Evolutionary conservation across 2,113 vertebrate species (phyloP).

Genomic region (Anolis carolinensis): DNA sequence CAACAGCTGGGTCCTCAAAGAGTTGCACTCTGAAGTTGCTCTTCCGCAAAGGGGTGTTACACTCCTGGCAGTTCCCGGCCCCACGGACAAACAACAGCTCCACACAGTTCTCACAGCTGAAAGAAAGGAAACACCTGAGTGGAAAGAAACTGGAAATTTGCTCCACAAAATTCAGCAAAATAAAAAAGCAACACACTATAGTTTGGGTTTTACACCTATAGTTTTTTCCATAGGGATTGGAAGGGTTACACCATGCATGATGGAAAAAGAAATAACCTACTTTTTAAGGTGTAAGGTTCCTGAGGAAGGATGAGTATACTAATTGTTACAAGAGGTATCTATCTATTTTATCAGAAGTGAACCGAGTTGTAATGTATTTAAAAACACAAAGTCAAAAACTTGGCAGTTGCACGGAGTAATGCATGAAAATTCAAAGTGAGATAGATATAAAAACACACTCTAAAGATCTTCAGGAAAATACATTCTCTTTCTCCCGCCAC

Average conservation of each 20-base stretch:
- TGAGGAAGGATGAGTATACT: too few relatives aligned
- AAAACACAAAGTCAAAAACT: too few relatives aligned
- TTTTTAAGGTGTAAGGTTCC: neutral
- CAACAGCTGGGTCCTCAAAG: conserved; percentile 94
- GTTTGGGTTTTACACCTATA: neutral
- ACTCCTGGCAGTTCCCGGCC: conserved; percentile 94
- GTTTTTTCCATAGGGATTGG: too few relatives aligned
- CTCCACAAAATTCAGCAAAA: neutral
- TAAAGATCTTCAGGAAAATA: too few relatives aligned
- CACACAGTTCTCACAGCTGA: conserved; percentile 95
- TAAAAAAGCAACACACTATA: neutral
- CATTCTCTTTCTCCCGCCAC: too few relatives aligned
- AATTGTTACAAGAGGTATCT: too few relatives aligned
- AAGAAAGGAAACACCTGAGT: neutral
- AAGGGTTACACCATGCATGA: neutral
- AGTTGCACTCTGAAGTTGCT: conserved; percentile 96
- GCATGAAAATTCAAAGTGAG: neutral
- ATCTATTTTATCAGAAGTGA: too few relatives aligned
- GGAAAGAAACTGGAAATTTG: neutral
- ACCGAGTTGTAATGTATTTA: too few relatives aligned
- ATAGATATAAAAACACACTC: too few relatives aligned
- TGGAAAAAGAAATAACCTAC: neutral
- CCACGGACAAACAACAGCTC: conserved; percentile 97
- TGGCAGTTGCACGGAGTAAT: neutral
- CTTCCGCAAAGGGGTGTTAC: conserved; percentile 91